phyloP scores from a whole-genome alignment of 2,797 vertebrate genomes.

The Rhynchonycteris naso region DNA sequence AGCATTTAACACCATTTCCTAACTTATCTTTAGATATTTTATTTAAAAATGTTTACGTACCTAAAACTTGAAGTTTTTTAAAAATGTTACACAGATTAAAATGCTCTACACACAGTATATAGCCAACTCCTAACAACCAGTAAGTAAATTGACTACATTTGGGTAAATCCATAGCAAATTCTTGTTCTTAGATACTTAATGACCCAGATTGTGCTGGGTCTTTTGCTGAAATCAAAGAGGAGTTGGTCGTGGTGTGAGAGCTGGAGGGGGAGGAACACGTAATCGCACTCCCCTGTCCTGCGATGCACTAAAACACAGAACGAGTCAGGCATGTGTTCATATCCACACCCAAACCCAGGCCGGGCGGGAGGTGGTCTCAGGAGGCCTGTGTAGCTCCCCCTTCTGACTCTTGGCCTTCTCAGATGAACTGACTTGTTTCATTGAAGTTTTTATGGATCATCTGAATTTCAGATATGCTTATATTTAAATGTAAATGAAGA shows the following conservation, averaged over 20 bases:
- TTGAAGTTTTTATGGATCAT: not conserved
- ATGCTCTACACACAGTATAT: not conserved
- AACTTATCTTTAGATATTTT: slow-evolving; percentile 10
- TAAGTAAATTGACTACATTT: not conserved
- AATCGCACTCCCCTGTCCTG: not conserved
- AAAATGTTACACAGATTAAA: slow-evolving; percentile 30
- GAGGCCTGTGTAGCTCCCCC: not conserved
- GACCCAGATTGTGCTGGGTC: not conserved
- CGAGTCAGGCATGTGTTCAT: not conserved
- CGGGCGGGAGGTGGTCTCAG: not conserved
- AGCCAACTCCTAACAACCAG: not conserved
- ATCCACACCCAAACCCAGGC: not conserved
- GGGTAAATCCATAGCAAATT: not conserved
- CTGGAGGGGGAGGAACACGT: not conserved
- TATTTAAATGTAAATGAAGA: slow-evolving; percentile 12
- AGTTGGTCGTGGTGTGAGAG: not conserved
- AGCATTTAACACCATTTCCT: not conserved
- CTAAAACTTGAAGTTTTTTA: not conserved
- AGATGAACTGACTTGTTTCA: not conserved
- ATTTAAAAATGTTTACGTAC: not conserved
- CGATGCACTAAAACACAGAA: not conserved
- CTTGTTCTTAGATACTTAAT: not conserved
- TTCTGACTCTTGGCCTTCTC: not conserved
- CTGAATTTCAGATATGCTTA: slow-evolving; percentile 1
- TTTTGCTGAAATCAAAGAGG: not conserved